Conservation (phyloP, 2,113 vertebrate genomes). For the Lycaon pictus region DNA sequence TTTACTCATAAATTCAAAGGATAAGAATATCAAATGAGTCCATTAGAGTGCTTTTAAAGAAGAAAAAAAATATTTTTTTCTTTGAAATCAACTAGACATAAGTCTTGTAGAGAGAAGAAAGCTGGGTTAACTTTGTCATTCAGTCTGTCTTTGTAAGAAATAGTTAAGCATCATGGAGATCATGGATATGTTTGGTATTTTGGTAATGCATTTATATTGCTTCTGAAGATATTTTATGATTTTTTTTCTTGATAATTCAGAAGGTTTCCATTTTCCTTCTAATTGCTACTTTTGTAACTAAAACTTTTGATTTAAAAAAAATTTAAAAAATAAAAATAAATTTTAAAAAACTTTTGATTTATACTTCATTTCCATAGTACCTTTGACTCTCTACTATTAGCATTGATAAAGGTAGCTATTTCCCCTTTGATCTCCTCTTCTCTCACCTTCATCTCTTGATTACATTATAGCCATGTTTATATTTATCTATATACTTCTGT, state of each 20-base stretch:
- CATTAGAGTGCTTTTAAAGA: not conserved
- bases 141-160: not conserved
- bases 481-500: not conserved
- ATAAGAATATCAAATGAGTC: not conserved
- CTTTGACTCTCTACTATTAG: not conserved
- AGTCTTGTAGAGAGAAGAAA: not conserved
- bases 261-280: not conserved
- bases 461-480: not conserved
- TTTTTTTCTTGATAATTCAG: not conserved
- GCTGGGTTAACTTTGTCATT: not conserved
- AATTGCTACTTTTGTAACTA: not conserved
- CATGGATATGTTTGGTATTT: not conserved
- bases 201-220: not conserved
- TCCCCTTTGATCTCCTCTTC: not conserved
- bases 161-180: not conserved
- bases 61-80: constrained; percentile 16
- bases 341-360: not conserved
- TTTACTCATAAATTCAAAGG: not conserved
- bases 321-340: no score
- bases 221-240: not conserved
- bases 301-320: not conserved
- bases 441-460: not conserved
- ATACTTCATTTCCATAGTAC: not conserved
- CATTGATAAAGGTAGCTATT: not conserved
- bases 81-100: not conserved